Evolutionary conservation across 2,888 invertebrate species (phyloP).

Genomic region (Rhagophthalmus giganteus): DNA sequence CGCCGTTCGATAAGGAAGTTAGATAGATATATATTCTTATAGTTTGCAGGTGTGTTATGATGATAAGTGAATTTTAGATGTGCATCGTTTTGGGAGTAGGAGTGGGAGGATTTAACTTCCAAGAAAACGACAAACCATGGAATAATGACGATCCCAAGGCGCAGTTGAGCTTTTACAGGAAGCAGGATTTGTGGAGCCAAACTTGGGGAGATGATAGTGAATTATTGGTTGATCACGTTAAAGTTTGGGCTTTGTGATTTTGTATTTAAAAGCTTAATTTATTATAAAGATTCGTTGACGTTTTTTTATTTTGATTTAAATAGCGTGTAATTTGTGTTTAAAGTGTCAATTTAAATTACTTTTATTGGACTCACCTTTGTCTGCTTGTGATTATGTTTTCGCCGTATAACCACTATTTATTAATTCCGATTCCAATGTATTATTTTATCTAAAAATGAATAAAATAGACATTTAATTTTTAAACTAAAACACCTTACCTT

Average conservation of each 20-base stretch:
- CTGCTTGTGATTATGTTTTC: no score
- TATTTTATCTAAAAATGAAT: no score
- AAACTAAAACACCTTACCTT: no score
- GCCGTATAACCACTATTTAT: no score
- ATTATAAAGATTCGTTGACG: no score
- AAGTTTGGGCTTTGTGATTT: constrained; percentile 62
- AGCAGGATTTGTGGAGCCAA: constrained; percentile 61
- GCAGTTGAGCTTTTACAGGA: constrained; percentile 69
- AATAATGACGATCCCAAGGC: constrained; percentile 66
- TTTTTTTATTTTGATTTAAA: no score
- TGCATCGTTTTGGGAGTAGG: constrained; percentile 76
- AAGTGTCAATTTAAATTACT: not conserved
- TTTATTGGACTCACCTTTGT: no score
- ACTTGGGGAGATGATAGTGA: constrained; percentile 68
- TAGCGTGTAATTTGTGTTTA: no score
- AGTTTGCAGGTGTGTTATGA: not conserved
- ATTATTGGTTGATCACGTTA: constrained; percentile 68
- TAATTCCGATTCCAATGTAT: no score
- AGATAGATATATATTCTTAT: constrained; percentile 9
- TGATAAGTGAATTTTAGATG: constrained; percentile 59
- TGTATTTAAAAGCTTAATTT: not conserved
- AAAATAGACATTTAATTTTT: no score
- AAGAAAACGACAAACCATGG: constrained; percentile 72
- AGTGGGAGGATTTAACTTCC: constrained; percentile 77
- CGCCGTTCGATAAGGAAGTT: constrained; percentile 78